Base-by-base conservation (phyloP, 2,113 vertebrate species). In the Phoxinus phoxinus region DNA sequence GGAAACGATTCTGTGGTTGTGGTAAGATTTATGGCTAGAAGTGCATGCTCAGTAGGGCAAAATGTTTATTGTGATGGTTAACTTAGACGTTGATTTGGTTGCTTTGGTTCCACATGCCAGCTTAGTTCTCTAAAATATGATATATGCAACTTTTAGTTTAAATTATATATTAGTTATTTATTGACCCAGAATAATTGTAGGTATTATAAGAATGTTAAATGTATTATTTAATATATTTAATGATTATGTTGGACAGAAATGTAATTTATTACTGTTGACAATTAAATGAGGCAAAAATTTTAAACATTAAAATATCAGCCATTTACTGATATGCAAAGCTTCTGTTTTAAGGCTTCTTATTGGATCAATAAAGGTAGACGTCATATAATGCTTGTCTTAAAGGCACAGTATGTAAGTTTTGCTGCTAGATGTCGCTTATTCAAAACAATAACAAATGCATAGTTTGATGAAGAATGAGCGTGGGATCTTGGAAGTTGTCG, bases 1-100 rank as follows among this genome's bases (percentile, higher is more conserved):
- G 78, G 27, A 19, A 83, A 91, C 91, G 88, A 88, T 95, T 80
- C 91, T 69, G 88, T 91, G 94, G 88, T 94, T 93, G n/a, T 76
- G 63, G 71, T 77, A 32, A 80, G 7, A 48, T 67, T 56, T 19
- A 6, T 12, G 41, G 25, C 23, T 19, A 19, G 7, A 88, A 86
- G 56, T 30, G 48, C 41, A 44, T 72, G 78, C 53, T 78, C 84
- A 23, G 46, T 46, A 81, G 84, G 69, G 63, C 35, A 25, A 74
- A 71, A 69, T 41, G 27, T 74, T 73, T 9, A 17, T 8, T 8
- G 44, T 82, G 15, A 65, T 12, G 23, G 35, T 44, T 32, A 41
- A 25, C 10, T 6, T 11, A 63, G 3, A 51, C 3, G n/a, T 7
- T 6, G 6, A 12, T 44, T 65, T 61, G 1, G 37, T 25, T 56